A percentile compares a stretch with the other conserved stretches of the same genome.
Conservation (phyloP, 2,113 vertebrate genomes). For the Callipepla californica region DNA sequence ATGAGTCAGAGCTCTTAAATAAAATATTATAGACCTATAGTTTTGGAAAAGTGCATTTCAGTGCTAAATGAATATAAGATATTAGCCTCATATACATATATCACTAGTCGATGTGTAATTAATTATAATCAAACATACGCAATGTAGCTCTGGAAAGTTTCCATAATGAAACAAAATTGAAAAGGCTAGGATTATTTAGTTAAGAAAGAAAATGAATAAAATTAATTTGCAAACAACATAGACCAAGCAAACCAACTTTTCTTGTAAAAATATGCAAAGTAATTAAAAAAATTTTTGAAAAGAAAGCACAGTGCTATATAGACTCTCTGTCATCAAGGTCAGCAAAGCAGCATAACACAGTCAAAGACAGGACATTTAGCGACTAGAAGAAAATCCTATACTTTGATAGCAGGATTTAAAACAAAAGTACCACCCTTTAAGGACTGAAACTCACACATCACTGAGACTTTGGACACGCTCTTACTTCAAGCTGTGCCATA, state of each 20-base stretch:
- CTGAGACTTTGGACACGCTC: not conserved
- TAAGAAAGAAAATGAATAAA: slow-evolving; percentile 15
- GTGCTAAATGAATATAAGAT: slow-evolving; percentile 16
- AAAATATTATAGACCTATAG: not conserved
- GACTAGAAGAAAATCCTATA: not conserved
- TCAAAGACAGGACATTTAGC: not conserved
- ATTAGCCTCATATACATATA: not conserved
- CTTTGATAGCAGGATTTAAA: not conserved
- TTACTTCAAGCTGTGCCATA: not conserved
- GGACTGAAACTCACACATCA: not conserved
- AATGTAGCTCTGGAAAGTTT: slow-evolving; percentile 14
- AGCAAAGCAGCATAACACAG: not conserved
- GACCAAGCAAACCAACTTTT: not conserved
- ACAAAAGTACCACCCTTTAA: not conserved
- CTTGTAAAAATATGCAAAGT: not conserved
- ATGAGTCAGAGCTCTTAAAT: slow-evolving; percentile 18
- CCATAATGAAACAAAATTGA: not conserved
- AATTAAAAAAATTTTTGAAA: not conserved
- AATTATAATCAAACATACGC: slow-evolving; percentile 49
- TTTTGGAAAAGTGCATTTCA: slow-evolving; percentile 4
- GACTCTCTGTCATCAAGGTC: not conserved
- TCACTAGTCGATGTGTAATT: slow-evolving; percentile 31
- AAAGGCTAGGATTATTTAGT: slow-evolving; percentile 28
- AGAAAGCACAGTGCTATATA: not conserved
- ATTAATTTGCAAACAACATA: not conserved